Evolutionary conservation across 2,797 vertebrate genomes (phyloP).

Genomic region (Staurois parvus): DNA sequence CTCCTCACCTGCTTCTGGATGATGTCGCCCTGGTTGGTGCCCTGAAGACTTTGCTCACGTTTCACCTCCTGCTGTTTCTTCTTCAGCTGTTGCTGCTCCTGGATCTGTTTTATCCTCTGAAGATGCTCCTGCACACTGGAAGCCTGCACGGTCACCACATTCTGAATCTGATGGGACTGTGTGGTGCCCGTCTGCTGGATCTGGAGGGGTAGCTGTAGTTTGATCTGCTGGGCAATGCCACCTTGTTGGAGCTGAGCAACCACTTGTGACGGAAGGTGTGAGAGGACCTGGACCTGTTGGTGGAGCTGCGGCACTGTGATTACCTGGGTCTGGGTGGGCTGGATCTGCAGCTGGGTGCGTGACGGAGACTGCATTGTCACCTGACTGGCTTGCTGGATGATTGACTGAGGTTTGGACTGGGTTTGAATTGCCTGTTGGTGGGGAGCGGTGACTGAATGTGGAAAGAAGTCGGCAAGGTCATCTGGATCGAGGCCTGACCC

Average conservation of each 20-base stretch:
- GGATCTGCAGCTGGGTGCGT: constrained; percentile 81
- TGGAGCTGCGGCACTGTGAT: constrained; percentile 86
- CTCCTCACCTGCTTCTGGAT: constrained; percentile 93
- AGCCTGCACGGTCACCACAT: constrained; percentile 91
- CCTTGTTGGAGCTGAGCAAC: constrained; percentile 89
- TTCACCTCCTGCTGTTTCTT: constrained; percentile 91
- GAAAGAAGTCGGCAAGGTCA: constrained; percentile 81
- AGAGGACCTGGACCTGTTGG: constrained; percentile 88
- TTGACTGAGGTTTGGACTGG: constrained; percentile 77
- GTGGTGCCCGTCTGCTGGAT: constrained; percentile 83
- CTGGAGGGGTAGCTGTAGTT: constrained; percentile 89
- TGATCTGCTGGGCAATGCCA: constrained; percentile 85
- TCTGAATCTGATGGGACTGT: constrained; percentile 88
- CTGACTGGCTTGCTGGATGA: constrained; percentile 74
- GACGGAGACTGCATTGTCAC: constrained; percentile 77
- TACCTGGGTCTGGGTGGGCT: constrained; percentile 81
- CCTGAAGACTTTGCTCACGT: constrained; percentile 86
- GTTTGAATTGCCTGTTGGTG: constrained; percentile 75
- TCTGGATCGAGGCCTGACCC: constrained; percentile 73
- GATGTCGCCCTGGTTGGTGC: constrained; percentile 91
- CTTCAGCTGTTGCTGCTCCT: constrained; percentile 89
- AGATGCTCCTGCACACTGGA: constrained; percentile 94
- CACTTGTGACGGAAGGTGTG: constrained; percentile 82
- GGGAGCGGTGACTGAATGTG: constrained; percentile 84
- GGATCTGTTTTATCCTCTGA: constrained; percentile 93